Evolutionary conservation across 2,888 invertebrate genomes (phyloP), one percentile per base, ranked within the genome.

Genomic region (Hemaris fuciformis): DNA sequence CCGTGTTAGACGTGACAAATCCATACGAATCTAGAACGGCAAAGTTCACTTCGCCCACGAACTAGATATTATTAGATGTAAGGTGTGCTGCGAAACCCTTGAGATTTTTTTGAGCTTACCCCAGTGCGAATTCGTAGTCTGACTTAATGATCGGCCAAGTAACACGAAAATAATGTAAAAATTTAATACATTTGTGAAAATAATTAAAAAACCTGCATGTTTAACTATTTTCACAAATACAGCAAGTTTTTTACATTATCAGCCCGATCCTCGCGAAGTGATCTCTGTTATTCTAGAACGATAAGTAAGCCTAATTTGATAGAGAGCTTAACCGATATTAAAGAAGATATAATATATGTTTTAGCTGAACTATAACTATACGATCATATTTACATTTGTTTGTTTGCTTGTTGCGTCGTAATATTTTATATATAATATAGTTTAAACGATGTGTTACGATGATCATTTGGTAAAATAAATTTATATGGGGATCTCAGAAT

Each of bases 301-400:
- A 82, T 81, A 80, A 78, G n/a, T 80, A 86, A 91, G 91, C 91
- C 91, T 92, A 91, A 91, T 80, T 83, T 79, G 79, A 84, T 91
- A 91, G 85, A 91, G 91, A 92, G 92, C 91, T 92, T 91, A 91
- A 74, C 80, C 84, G 84, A 78, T 86, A 87, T 84, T 79, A 85
- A 85, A 87, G 89, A 89, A 88, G 87, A 88, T 91, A 88, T 85
- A 90, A 91, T 87, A 81, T 84, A 77, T 88, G 88, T 87, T 83
- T 83, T 83, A 87, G 80, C 85, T 82, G 85, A 81, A 77, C 57
- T 56, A 62, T 58, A 56, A 57, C 61, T 64, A 62, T 73, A 83
- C 83, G 80, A 79, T 81, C 85, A 83, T 91, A 91, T 91, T 91
- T 91, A 91, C 90, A 87, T 84, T 83, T 86, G 90, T 91, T 91